Conservation (phyloP, 1,140 invertebrate genomes). For the Pogonomyrmex californicus region DNA sequence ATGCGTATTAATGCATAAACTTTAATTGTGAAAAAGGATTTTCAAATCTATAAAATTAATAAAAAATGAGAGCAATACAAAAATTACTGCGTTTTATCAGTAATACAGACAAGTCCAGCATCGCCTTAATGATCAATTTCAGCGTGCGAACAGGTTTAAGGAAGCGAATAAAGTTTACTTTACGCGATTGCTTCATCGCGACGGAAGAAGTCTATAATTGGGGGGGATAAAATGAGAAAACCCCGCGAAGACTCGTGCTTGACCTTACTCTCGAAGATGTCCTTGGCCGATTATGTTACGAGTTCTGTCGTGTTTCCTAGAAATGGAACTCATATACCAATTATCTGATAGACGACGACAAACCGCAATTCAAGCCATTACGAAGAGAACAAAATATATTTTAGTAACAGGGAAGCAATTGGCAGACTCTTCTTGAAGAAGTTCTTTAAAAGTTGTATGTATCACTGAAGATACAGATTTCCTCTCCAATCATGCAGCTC, state of each 20-base stretch:
- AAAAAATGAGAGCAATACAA: too few relatives aligned
- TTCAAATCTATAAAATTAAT: too few relatives aligned
- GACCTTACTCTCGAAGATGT: background rate
- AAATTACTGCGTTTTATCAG: too few relatives aligned
- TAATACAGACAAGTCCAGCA: too few relatives aligned
- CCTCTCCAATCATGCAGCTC: background rate
- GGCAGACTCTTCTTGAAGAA: background rate
- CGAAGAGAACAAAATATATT: background rate
- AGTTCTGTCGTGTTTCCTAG: background rate
- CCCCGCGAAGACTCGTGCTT: background rate
- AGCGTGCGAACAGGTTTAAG: background rate
- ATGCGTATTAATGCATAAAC: too few relatives aligned
- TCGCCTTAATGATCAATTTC: conserved; percentile 24
- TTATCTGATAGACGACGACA: background rate
- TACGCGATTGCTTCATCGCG: background rate
- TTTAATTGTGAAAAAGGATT: too few relatives aligned
- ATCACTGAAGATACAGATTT: background rate
- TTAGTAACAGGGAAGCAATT: background rate
- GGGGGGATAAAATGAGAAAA: background rate
- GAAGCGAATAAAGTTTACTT: background rate
- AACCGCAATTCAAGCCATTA: background rate
- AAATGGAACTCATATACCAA: background rate
- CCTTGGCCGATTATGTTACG: conserved; percentile 1
- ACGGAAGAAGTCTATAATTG: conserved; percentile 1
- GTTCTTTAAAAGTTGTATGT: conserved; percentile 3